A percentile compares a stretch with the other conserved stretches of the same genome.
Evolutionary conservation across 1,140 invertebrate genomes (phyloP).

Genomic region (Drosophila seguyi): DNA sequence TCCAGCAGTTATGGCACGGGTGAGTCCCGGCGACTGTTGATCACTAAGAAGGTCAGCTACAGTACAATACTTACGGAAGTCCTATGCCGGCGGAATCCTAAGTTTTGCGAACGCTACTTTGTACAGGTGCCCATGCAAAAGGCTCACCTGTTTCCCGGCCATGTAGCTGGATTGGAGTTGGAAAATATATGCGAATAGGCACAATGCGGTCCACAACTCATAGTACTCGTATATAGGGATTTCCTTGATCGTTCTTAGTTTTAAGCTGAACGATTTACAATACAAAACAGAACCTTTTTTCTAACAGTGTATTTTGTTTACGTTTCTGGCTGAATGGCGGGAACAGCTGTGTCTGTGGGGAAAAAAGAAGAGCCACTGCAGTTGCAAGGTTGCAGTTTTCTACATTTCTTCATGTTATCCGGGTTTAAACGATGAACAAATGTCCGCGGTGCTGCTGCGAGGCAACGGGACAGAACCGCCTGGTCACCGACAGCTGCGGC

Average conservation of each 20-base stretch:
- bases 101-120: conserved; percentile 78
- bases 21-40: conserved; percentile 85
- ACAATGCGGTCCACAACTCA: background rate
- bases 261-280: conserved; percentile 1
- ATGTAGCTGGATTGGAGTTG: conserved; percentile 66
- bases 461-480: conserved; percentile 84
- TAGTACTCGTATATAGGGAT: conserved; percentile 48
- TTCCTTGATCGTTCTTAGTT: conserved; percentile 25
- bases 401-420: background rate
- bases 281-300: conserved; percentile 7
- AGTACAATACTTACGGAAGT: conserved; percentile 65
- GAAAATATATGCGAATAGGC: conserved; percentile 47
- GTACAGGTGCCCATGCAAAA: conserved; percentile 79
- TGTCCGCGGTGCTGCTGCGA: conserved; percentile 66
- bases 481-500: conserved; percentile 86
- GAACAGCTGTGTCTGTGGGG: background rate
- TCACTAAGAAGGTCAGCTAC: conserved; percentile 76
- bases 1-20: conserved; percentile 87
- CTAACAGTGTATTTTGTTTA: background rate
- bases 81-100: conserved; percentile 60
- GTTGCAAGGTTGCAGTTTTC: conserved; percentile 24
- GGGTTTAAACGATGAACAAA: conserved; percentile 29
- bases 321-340: conserved; percentile 39
- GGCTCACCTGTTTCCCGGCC: conserved; percentile 70
- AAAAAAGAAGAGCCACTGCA: conserved; percentile 24